Percentiles rank a stretch among this genome's conserved stretches.
phyloP scores from a whole-genome alignment of 2,797 vertebrate genomes.

The Valencia hispanica region DNA sequence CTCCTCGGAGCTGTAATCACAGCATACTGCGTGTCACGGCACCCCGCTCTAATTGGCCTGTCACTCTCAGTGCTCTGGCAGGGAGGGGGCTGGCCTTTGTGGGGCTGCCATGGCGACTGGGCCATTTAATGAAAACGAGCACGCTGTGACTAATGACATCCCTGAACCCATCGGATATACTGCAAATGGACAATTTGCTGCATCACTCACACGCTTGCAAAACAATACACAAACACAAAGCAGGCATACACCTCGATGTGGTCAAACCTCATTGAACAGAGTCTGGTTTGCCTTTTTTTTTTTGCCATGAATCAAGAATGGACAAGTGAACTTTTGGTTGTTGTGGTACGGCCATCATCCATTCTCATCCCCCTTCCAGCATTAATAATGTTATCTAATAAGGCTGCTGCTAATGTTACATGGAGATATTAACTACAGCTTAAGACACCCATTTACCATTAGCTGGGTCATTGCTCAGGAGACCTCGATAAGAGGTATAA shows the following conservation, averaged over 20 bases:
- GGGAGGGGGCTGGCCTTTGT: conserved; percentile 76
- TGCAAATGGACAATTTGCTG: conserved; percentile 81
- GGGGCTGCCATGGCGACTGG: conserved; percentile 82
- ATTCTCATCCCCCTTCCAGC: conserved; percentile 35
- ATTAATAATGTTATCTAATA: conserved; percentile 53
- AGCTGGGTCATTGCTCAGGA: conserved; percentile 55
- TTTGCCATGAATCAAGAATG: conserved; percentile 56
- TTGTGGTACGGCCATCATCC: conserved; percentile 36
- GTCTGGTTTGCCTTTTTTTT: conserved; percentile 46
- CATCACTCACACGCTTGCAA: conserved; percentile 71
- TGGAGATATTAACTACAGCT: conserved; percentile 54
- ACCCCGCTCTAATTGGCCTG: conserved; percentile 83
- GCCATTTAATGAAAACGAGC: conserved; percentile 82
- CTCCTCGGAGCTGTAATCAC: conserved; percentile 77
- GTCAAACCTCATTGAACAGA: conserved; percentile 62
- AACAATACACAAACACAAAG: conserved; percentile 64
- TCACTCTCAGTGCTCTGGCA: conserved; percentile 73
- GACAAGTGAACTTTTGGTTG: conserved; percentile 49
- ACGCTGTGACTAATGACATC: conserved; percentile 85
- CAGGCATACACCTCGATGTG: conserved; percentile 48
- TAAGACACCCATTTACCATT: conserved; percentile 56
- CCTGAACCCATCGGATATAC: conserved; percentile 81
- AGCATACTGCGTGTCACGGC: conserved; percentile 77
- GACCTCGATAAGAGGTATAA: conserved; percentile 50
- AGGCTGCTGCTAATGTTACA: conserved; percentile 46